phyloP scores from a whole-genome alignment of 2,797 vertebrate genomes.

The Sebastes flavidus region DNA sequence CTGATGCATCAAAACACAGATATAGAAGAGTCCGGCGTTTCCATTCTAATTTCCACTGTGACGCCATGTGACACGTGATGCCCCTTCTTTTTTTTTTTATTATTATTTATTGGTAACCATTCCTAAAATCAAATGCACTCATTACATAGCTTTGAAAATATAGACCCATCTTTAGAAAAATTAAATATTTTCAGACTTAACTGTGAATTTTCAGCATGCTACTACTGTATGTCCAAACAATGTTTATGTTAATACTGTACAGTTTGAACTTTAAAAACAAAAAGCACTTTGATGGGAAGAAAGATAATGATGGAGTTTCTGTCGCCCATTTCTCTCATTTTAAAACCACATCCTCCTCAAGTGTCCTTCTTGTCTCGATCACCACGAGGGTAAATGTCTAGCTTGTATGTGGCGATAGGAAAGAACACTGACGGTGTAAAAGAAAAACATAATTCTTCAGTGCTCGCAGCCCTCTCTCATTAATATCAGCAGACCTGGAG shows the following conservation, averaged over 20 bases:
- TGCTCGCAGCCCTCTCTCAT: neutral
- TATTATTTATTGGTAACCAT: slow-evolving; percentile 30
- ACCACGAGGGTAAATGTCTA: slow-evolving; percentile 24
- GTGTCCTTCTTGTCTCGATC: slow-evolving; percentile 70
- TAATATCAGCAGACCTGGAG: slow-evolving; percentile 8
- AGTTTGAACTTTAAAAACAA: slow-evolving; percentile 65
- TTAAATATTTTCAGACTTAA: slow-evolving; percentile 57
- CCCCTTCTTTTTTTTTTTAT: neutral
- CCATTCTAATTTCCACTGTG: slow-evolving; percentile 63
- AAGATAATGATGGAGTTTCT: slow-evolving; percentile 39
- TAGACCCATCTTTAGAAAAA: slow-evolving; percentile 48
- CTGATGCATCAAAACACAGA: slow-evolving; percentile 1
- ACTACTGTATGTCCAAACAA: slow-evolving; percentile 48
- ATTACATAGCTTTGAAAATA: slow-evolving; percentile 36
- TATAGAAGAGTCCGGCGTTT: slow-evolving; percentile 21
- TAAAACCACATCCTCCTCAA: slow-evolving; percentile 58
- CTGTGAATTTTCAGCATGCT: slow-evolving; percentile 75
- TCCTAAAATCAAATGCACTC: slow-evolving; percentile 24
- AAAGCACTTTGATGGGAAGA: slow-evolving; percentile 75
- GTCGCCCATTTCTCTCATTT: slow-evolving; percentile 51
- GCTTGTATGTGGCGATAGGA: neutral
- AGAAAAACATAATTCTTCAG: neutral
- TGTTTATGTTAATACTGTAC: slow-evolving; percentile 68
- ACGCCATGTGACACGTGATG: slow-evolving; percentile 58
- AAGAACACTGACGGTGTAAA: neutral